Evolutionary conservation across 2,797 vertebrate species (phyloP), one percentile per base, ranked within the genome.

Genomic region (Leptatherina wallacei): DNA sequence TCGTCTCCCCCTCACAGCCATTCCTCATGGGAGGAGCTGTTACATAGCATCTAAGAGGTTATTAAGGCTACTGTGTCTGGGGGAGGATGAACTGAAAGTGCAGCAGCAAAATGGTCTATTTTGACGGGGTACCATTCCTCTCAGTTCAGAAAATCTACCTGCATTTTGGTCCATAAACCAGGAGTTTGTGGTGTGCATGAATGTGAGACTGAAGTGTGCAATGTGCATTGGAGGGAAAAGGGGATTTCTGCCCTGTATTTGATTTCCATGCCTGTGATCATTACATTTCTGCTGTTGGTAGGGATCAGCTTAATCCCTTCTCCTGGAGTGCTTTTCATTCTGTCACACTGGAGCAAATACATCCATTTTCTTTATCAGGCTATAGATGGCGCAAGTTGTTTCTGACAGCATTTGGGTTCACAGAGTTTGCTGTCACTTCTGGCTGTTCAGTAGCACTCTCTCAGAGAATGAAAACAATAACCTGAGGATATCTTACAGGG

Each of bases 31-130:
- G 85, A 90, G 65, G 72, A 77, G 77, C 80, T 62, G 81, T 80
- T 87, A 82, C 82, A 73, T 79, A 69, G 79, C 78, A 80, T 89
- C 65, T 76, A 76, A 87, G 77, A 87, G 81, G 78, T 88, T 87
- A 85, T 89, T 80, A 81, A 78, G 77, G 71, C 77, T 71, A 69
- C 73, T 52, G 66, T 68, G 73, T 80, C 75, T 74, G 67, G 65
- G 51, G 71, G 78, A 70, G 85, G 72, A 80, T 76, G 72, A 77
- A 77, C 78, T 70, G 66, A 80, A 82, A 79, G 83, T 71, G 82
- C 76, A 81, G 82, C 72, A 61, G 71, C 62, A 86, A 89, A 89
- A 85, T 84, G 74, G 78, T 38, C 62, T 70, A 78, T 69, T 76
- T 63, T 70, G 69, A 83, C 64, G 64, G 55, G 58, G 2, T 14